Base-by-base conservation (phyloP, 2,888 invertebrate genomes). In the Drosophila anomalipes region DNA sequence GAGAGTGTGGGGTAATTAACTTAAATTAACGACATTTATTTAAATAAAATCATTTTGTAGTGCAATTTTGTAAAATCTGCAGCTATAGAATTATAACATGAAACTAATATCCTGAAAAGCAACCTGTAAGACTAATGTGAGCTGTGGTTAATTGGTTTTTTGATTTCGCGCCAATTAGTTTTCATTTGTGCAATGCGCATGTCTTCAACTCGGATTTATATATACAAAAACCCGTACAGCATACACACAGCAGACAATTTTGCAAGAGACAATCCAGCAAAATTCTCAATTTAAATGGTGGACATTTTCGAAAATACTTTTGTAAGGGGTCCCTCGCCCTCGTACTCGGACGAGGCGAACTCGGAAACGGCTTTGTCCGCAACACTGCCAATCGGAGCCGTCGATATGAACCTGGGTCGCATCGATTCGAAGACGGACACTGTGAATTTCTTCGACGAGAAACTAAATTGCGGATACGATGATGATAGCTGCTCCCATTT, bases 271-370 rank as follows among this genome's bases (percentile, higher is more conserved):
- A 39, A 56, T 49, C 49, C 10, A 49, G 22, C 16, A 47, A 81
- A 33, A 10, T 44, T 51, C 32, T 60, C 0, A 52, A 62, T 30
- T 19, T 32, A 26, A 56, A 70, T 57, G 75, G 93, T 93, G 89
- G 86, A 91, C 53, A 86, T 86, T 44, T 92, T 91, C 53, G 93
- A 93, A 79, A 93, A 93, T 60, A 92, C 91, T 22, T 93, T 93
- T 64, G 79, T 93, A 28, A 91, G 93, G 14, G 93, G 92, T 3
- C 90, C 92, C 14, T 93, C 93, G 1, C 93, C 93, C 7, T 92
- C 93, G 0, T 93, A 91, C 51, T 93, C 93, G 3, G 93, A 93
- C 26, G 93, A 93, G 67, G 85, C 81, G 1, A 88, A 90, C 41
- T 93, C 93, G 0, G 93, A 93, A 62, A 91, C 91, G 54, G 92